A percentile compares a stretch with the other conserved stretches of the same genome.
Conservation (phyloP, 2,797 vertebrate genomes). For the Falco rusticolus region DNA sequence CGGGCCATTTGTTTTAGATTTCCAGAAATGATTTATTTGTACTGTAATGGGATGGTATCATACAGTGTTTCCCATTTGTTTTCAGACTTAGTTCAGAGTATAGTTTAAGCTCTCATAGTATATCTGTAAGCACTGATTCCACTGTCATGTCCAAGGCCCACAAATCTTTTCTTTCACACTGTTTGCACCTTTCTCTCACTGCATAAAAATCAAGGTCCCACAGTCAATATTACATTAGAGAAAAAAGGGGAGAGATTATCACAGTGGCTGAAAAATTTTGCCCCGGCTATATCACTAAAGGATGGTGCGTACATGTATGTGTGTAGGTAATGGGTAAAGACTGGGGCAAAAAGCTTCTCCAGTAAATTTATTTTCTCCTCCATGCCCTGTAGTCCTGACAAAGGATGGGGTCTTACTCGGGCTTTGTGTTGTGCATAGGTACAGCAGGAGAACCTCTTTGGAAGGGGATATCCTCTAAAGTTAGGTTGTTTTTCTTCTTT, state of each 20-base stretch:
- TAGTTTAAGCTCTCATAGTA: constrained; percentile 12
- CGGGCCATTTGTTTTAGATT: constrained; percentile 68
- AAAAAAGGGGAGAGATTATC: constrained; percentile 35
- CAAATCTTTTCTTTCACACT: constrained; percentile 49
- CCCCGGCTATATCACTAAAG: constrained; percentile 33
- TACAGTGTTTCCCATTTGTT: constrained; percentile 60
- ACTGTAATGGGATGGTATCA: constrained; percentile 65
- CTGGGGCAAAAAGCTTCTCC: neutral
- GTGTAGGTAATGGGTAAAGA: neutral
- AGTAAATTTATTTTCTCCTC: neutral
- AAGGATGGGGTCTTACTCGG: neutral
- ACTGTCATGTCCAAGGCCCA: constrained; percentile 12
- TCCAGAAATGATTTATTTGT: constrained; percentile 71
- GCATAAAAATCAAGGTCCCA: constrained; percentile 20
- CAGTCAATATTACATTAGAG: constrained; percentile 5
- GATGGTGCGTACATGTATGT: neutral
- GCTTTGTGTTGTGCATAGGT: neutral
- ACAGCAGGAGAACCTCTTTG: neutral
- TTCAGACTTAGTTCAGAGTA: constrained; percentile 28
- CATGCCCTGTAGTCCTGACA: neutral
- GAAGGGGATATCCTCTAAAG: neutral
- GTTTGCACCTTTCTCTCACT: constrained; percentile 36
- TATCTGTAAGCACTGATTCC: constrained; percentile 34
- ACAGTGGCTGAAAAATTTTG: constrained; percentile 16
- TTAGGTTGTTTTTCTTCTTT: neutral